Evolutionary conservation across 35 echinoderm and acorn worm genomes (phyloP), one percentile per base, ranked within the genome.

Genomic region (Holothuria glaberrima): DNA sequence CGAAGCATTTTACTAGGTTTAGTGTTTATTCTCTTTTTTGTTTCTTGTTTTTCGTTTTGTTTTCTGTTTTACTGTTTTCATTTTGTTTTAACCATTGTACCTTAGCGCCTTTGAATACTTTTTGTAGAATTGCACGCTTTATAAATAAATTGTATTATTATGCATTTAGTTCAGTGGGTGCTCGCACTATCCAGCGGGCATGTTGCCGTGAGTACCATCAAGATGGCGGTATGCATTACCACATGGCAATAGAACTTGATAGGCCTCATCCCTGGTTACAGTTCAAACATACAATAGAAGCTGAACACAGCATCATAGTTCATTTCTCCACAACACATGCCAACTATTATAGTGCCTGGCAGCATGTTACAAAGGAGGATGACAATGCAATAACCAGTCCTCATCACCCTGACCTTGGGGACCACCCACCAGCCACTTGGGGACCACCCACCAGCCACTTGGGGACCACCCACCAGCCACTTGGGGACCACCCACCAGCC

Each of bases 261-360:
- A 46, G 24, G 12, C 20, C 45, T 16, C 24, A 6, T 36, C 44
- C 48, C 14, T 90, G 71, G 88, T 25, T 78, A 21, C 70, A 50
- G 12, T 44, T 60, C 16, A 75, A 80, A 26, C 4, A 80, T 22
- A 20, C 10, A 21, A 7, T 80, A 22, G n/a, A 90, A 46, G 45
- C 78, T 48, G 19, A 48, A 26, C 31, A 79, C 58, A 5, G 9
- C 9, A 62, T 90, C 3, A n/a, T 62, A 1, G 88, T 90, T 1
- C 7, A 80, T 80, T 90, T 90, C 62, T 77, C 67, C 29, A 44
- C 5, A 22, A 78, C 16, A 5, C 88, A 79, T 63, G 19, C 25
- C 17, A 90, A 90, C 35, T 90, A 90, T 41, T 90, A 78, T 46
- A 32, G 71, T 59, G 72, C 71, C 14, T 90, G 73, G 50, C 35